Evolutionary conservation across 2,797 vertebrate genomes (phyloP).

Genomic region (Gobio occitaniae): DNA sequence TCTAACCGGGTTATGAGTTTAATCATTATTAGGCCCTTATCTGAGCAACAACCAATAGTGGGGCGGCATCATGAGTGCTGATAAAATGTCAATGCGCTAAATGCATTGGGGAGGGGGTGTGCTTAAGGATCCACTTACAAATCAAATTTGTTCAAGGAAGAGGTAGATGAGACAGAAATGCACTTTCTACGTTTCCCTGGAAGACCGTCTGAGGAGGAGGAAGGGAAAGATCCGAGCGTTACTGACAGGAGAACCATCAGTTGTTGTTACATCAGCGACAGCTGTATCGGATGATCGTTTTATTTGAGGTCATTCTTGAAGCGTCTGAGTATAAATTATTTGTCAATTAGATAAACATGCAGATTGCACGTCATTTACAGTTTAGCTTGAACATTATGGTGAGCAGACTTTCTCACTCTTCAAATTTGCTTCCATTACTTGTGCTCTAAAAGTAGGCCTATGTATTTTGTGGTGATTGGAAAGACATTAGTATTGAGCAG

Average conservation of each 20-base stretch:
- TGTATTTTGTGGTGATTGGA: no score
- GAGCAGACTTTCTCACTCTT: no score
- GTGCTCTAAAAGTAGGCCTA: no score
- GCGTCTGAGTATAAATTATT: neutral
- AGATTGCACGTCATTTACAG: neutral
- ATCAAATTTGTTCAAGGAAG: constrained; percentile 75
- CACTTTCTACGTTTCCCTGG: constrained; percentile 46
- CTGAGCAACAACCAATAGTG: constrained; percentile 66
- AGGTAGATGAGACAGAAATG: constrained; percentile 66
- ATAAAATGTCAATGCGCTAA: constrained; percentile 83
- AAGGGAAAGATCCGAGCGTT: neutral
- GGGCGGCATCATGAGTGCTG: constrained; percentile 71
- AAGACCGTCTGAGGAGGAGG: constrained; percentile 44
- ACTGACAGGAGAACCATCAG: neutral
- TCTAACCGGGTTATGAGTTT: constrained; percentile 70
- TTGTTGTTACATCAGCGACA: neutral
- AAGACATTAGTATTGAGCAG: no score
- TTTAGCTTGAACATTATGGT: no score
- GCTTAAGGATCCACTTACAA: constrained; percentile 78
- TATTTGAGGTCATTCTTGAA: constrained; percentile 2
- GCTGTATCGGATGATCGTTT: neutral
- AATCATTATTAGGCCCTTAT: constrained; percentile 70
- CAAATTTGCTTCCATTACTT: no score
- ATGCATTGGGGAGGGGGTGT: constrained; percentile 72
- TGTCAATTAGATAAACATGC: neutral